Conservation (phyloP, 2,797 vertebrate genomes). For the Luscinia megarhynchos region DNA sequence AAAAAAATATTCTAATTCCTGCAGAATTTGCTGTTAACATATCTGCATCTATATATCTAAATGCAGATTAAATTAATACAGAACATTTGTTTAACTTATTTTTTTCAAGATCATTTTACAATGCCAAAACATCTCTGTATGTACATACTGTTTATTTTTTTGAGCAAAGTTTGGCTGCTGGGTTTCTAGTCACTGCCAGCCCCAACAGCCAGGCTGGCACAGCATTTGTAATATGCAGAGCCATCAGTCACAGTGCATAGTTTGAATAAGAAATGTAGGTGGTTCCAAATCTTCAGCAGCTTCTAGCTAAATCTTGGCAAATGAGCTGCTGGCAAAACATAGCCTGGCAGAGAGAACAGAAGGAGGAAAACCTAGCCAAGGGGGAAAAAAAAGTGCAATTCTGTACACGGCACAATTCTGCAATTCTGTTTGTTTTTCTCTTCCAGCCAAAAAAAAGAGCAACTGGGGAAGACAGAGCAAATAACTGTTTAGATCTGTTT, state of each 20-base stretch:
- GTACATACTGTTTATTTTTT: constrained; percentile 39
- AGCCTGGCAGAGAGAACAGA: constrained; percentile 41
- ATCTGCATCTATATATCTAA: neutral
- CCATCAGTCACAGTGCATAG: constrained; percentile 25
- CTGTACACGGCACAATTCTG: neutral
- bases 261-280: constrained; percentile 48
- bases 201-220: constrained; percentile 19
- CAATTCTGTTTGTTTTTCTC: constrained; percentile 38
- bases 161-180: constrained; percentile 42
- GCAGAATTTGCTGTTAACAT: neutral
- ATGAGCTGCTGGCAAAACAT: constrained; percentile 57
- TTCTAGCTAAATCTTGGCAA: constrained; percentile 59
- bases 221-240: constrained; percentile 19
- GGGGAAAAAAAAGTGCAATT: neutral
- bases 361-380: constrained; percentile 45
- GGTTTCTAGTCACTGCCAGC: constrained; percentile 27
- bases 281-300: constrained; percentile 50
- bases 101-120: neutral
- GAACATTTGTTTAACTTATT: neutral
- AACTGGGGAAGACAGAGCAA: constrained; percentile 12
- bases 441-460: constrained; percentile 33
- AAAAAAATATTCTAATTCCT: neutral
- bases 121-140: neutral
- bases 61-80: neutral
- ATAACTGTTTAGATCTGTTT: neutral